Percentiles rank a stretch among this genome's conserved stretches.
phyloP scores from a whole-genome alignment of 2,888 invertebrate genomes.

The Geophilus truncorum region DNA sequence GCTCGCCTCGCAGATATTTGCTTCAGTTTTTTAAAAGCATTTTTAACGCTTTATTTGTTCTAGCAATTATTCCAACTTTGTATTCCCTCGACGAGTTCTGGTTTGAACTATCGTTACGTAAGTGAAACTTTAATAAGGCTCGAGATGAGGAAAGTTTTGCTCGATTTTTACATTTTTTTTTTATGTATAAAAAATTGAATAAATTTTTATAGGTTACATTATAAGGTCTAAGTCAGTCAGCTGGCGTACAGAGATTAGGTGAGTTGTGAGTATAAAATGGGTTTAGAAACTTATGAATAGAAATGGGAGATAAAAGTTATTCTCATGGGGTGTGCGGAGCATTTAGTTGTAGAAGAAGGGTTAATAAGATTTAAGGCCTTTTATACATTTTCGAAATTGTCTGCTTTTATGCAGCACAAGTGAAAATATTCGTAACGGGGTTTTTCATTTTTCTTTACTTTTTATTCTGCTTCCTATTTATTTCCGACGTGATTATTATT shows the following conservation, averaged over 20 bases:
- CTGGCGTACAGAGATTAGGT: neutral
- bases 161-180: neutral
- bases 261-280: neutral
- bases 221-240: neutral
- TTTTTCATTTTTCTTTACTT: neutral
- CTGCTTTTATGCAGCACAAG: neutral
- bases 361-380: neutral
- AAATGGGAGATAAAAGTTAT: neutral
- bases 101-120: too few species aligned
- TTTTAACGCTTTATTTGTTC: neutral
- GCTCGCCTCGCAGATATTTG: neutral
- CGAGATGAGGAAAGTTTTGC: too few species aligned
- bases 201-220: neutral
- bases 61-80: neutral
- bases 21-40: neutral
- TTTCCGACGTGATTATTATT: neutral
- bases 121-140: too few species aligned
- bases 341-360: neutral
- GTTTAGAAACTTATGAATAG: neutral
- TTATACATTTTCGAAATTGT: neutral
- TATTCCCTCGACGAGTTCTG: neutral
- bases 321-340: neutral
- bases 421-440: neutral
- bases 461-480: neutral
- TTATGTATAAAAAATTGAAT: neutral